These are phyloP conservation scores for Netelia melanura DNA, from an alignment of 2,888 invertebrate genomes.

Conservation along the genomic window DNA sequence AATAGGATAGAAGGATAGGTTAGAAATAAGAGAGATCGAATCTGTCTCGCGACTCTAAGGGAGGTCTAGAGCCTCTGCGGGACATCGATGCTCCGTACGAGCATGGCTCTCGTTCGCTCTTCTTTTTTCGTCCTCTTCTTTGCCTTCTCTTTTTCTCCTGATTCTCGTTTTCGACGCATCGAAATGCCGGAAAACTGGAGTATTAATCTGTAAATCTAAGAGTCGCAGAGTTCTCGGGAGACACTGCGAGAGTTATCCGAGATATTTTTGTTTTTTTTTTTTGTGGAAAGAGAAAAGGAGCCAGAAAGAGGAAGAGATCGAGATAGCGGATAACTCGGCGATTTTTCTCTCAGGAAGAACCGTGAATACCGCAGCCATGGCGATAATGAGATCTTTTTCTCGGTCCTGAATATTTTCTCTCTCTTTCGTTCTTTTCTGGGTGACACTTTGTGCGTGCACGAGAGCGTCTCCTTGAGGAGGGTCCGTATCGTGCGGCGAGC, in stretches of 20 bases:
- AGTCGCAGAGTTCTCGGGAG: conserved; percentile 51
- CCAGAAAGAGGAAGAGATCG: conserved; percentile 47
- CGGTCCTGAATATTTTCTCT: not conserved
- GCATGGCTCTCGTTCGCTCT: conserved; percentile 34
- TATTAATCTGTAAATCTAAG: conserved; percentile 66
- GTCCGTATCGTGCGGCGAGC: conserved; percentile 6
- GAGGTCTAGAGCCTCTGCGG: conserved; percentile 69
- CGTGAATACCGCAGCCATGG: conserved; percentile 34
- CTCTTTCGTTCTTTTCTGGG: conserved; percentile 1
- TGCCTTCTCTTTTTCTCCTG: not conserved
- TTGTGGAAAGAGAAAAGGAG: conserved; percentile 45
- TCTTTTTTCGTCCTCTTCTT: conserved; percentile 24
- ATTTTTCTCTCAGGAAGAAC: conserved; percentile 39
- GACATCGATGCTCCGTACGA: conserved; percentile 64
- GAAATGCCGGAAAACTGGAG: conserved; percentile 64
- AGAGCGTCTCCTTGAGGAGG: conserved; percentile 7
- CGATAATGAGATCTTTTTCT: conserved; percentile 59
- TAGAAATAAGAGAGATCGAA: conserved; percentile 50
- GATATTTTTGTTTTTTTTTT: conserved; percentile 40
- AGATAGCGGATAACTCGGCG: conserved; percentile 55
- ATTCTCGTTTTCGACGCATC: conserved; percentile 1
- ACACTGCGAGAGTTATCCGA: conserved; percentile 52
- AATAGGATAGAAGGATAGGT: conserved; percentile 35
- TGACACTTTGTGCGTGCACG: not conserved
- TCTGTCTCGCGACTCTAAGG: conserved; percentile 64